These are phyloP conservation scores for Petrocephalus microphthalmus DNA, from an alignment of 2,113 vertebrate genomes.

Conservation along the genomic window DNA sequence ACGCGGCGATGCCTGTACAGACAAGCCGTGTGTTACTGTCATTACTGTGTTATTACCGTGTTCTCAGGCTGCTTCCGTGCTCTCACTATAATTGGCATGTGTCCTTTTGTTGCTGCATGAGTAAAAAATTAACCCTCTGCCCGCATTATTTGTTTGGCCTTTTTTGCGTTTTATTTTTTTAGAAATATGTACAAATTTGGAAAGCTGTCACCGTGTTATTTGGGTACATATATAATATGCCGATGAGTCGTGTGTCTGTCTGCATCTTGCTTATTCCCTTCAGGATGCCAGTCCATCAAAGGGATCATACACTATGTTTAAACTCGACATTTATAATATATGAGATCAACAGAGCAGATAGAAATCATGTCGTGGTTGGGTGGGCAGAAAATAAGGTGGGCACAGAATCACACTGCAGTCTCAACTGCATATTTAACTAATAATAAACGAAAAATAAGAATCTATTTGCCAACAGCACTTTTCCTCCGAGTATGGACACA, in stretches of 20 bases:
- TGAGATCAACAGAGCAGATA: not conserved
- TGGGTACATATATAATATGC: not conserved
- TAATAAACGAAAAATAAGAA: not conserved
- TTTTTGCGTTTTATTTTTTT: not conserved
- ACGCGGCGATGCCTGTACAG: constrained; percentile 33
- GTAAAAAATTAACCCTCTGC: not conserved
- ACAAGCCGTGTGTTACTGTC: constrained; percentile 37
- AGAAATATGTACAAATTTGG: not conserved
- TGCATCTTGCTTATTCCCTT: not conserved
- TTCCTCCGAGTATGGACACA: not conserved
- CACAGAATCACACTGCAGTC: not conserved
- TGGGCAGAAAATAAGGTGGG: not conserved
- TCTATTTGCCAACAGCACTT: not conserved
- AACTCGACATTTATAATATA: not conserved
- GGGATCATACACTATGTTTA: not conserved
- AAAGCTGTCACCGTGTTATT: not conserved
- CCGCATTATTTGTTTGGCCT: not conserved
- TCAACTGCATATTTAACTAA: not conserved
- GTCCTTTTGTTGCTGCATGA: not conserved
- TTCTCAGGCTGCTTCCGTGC: not conserved
- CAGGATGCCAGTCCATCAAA: not conserved
- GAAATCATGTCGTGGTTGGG: not conserved
- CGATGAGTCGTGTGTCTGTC: not conserved
- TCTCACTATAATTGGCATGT: not conserved
- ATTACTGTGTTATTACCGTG: not conserved